These are phyloP conservation scores for Hyalella azteca DNA, from an alignment of 2,888 invertebrate species.

Conservation along the genomic window DNA sequence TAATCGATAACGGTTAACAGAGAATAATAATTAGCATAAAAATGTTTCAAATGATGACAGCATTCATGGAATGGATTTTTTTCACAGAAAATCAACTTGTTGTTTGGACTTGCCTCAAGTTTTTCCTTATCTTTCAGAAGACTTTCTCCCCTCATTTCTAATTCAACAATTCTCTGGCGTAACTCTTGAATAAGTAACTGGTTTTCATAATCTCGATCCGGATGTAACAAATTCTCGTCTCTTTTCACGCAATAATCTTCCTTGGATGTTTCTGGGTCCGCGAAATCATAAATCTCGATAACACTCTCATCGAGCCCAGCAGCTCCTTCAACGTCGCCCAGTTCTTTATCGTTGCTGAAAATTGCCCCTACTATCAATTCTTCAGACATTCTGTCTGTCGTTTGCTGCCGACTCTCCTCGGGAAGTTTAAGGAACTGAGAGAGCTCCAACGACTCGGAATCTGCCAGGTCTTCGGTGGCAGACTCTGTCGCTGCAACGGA, in stretches of 20 bases:
- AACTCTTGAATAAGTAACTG: conserved; percentile 52
- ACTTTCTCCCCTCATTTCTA: conserved; percentile 51
- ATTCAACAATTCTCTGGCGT: conserved; percentile 49
- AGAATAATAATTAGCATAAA: no score
- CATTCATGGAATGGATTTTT: no score
- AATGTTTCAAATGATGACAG: no score
- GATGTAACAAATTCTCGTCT: not conserved
- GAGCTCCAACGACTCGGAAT: not conserved
- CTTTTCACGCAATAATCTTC: not conserved
- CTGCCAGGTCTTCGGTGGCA: not conserved
- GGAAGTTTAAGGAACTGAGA: not conserved
- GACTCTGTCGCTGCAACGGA: conserved; percentile 10
- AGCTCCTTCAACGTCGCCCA: not conserved
- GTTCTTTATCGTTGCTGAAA: not conserved
- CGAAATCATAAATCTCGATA: not conserved
- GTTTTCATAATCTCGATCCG: conserved; percentile 26
- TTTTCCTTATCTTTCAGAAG: conserved; percentile 54
- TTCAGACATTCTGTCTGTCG: not conserved
- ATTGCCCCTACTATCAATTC: no score
- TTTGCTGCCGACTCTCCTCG: not conserved
- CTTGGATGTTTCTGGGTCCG: not conserved
- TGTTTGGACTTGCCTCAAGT: conserved; percentile 42
- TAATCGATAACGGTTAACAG: no score
- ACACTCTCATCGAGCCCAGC: not conserved
- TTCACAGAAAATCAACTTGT: not conserved